Base-by-base conservation (phyloP, 2,113 vertebrate species). In the Scartelaos histophorus region DNA sequence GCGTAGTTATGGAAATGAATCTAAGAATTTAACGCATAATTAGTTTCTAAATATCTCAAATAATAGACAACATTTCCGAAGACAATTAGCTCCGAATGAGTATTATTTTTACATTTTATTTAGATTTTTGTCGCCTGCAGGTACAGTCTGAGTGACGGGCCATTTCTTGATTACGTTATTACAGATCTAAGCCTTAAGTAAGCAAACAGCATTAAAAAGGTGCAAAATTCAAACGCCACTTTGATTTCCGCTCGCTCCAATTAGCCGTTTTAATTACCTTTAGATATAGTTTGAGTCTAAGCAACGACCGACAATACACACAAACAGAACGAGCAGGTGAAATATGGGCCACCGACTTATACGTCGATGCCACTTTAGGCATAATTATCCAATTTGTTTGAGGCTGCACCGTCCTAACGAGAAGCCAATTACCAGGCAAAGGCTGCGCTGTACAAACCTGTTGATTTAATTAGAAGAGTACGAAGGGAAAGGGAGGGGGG, bases 301-400 rank as follows among this genome's bases (percentile, higher is more conserved):
- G 85, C 76, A 89, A 88, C 82, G 86, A 80, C 82, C 83, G 88
- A 88, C 85, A 92, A 90, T 83, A 90, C 85, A 86, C 82, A 83
- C 58, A 61, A 25, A 34, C 13, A 19, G 15, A 61, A 61, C 34
- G 84, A 85, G 75, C 87, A 88, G 88, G 89, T 89, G 86, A 61
- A 91, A 89, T 82, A 15, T 43, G 88, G 85, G 91, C 85, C 87
- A 89, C 71, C 85, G 87, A 92, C 90, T 61, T 34, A 92, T 88
- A 29, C 29, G 29, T 29, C 71, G 90, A 92, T 83, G 89, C 88
- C 92, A 91, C 91, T 93, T 93, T 91, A 93, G 88, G 92, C 87
- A 85, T 94, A 94, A 94, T 94, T 94, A 94, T 89, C 87, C 91
- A 90, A 93, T 93, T 93, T 90, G 90, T 92, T 92, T 92, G 87